Conservation (phyloP, 1,140 invertebrate species). For the Olivierus martensii region DNA sequence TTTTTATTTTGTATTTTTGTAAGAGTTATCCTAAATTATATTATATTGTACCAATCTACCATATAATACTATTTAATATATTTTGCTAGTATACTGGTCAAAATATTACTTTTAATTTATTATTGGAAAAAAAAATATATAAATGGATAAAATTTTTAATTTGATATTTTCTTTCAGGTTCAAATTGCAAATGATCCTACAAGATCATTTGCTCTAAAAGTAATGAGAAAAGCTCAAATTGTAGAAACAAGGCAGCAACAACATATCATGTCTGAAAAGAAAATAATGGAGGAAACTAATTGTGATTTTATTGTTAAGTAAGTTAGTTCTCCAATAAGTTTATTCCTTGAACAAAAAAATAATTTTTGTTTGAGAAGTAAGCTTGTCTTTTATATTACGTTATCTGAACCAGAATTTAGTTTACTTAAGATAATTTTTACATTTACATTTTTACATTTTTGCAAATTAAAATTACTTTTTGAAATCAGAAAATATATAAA, state of each 20-base stretch:
- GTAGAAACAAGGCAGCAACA: constrained; percentile 97
- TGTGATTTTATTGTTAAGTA: constrained; percentile 91
- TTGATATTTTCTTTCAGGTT: constrained; percentile 7
- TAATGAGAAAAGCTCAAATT: constrained; percentile 98
- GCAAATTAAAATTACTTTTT: too few relatives aligned
- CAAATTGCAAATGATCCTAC: constrained; percentile 42
- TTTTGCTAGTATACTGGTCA: too few relatives aligned
- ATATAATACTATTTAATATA: too few relatives aligned
- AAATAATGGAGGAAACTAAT: constrained; percentile 95
- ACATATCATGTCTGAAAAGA: constrained; percentile 98
- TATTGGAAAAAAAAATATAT: background rate
- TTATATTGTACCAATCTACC: too few relatives aligned
- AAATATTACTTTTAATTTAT: background rate
- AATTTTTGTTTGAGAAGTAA: background rate
- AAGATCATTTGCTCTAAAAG: constrained; percentile 90
- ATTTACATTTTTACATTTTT: too few relatives aligned
- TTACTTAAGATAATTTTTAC: too few relatives aligned
- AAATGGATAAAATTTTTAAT: background rate
- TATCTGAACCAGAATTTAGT: too few relatives aligned
- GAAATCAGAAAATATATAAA: too few relatives aligned
- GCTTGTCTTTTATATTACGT: too few relatives aligned
- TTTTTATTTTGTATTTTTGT: too few relatives aligned
- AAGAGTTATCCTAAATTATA: too few relatives aligned
- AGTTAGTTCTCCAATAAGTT: too few relatives aligned
- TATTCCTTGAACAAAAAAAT: background rate